Base-by-base conservation (phyloP, 2,888 invertebrate species). In the Tridacna gigas region DNA sequence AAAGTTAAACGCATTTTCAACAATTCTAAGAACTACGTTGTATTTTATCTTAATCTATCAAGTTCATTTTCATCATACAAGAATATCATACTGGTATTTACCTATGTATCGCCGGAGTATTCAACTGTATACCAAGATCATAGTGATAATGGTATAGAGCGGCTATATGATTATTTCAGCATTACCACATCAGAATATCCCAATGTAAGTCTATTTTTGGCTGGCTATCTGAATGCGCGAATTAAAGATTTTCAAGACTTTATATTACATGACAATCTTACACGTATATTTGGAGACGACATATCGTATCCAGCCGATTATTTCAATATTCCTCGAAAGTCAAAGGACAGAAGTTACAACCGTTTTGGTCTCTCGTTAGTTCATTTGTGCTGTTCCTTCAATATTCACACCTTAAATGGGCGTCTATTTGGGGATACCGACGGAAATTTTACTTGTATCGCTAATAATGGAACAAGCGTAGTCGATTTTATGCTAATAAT, bases 221-320 rank as follows among this genome's bases (percentile, higher is more conserved):
- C 76, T 63, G 76, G 66, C 66, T 65, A 77, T 47, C 26, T 77
- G 25, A 77, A 77, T 25, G 66, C 66, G 5, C 9, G 76, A 45
- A 77, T 28, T 13, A 66, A 66, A 22, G 66, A 77, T 51, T 26
- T 77, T 26, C 25, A 15, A 61, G 76, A 77, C 26, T 77, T 22
- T 66, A 77, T 77, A n/a, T 48, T 63, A 18, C 25, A 65, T 5
- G 76, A 77, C 26, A 63, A 77, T 48, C 12, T 77, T n/a, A 22
- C 60, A 12, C 63, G 26, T 45, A 48, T 66, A 25, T 66, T 65
- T 48, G 76, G 48, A 13, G 66, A 65, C 28, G 22, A 22, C 11
- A 28, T 20, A 26, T 77, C 51, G 12, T 13, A 77, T 26, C 65
- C 63, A 45, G 63, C 65, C 37, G 78, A 78, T 71, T 51, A 61